Percentiles rank a stretch among this genome's conserved stretches.
These are phyloP conservation scores for Macrosiphum euphorbiae DNA, from an alignment of 2,888 invertebrate genomes.

Conservation along the genomic window DNA sequence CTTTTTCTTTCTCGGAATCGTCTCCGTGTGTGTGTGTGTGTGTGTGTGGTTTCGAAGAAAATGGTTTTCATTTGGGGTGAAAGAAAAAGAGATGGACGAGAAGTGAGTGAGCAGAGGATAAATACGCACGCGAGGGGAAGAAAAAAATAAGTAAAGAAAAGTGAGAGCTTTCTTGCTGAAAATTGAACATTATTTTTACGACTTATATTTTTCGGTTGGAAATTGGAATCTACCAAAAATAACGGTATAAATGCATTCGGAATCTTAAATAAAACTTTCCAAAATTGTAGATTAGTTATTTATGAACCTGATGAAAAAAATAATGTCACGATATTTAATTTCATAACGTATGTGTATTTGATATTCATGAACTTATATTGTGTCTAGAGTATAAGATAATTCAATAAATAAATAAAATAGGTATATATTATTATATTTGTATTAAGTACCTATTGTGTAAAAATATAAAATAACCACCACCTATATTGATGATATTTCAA, in stretches of 20 bases:
- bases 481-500: neutral
- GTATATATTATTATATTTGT: neutral
- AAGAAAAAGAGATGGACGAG: neutral
- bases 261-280: conserved; percentile 37
- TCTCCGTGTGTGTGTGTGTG: conserved; percentile 20
- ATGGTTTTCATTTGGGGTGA: conserved; percentile 57
- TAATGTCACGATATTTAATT: neutral
- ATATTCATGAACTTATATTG: neutral
- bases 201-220: conserved; percentile 50
- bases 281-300: neutral
- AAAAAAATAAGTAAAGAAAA: conserved; percentile 52
- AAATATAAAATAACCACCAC: neutral
- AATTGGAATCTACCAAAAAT: conserved; percentile 48
- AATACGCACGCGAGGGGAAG: neutral
- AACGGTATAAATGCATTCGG: neutral
- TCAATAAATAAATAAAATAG: neutral
- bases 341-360: neutral
- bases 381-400: neutral
- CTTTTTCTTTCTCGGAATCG: conserved; percentile 40
- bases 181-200: conserved; percentile 62
- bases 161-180: conserved; percentile 52
- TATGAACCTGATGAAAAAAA: neutral
- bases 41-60: conserved; percentile 55
- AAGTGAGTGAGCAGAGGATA: neutral
- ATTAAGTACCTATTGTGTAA: neutral